phyloP scores from a whole-genome alignment of 1,140 invertebrate species.

The Thaumetopoea pityocampa region DNA sequence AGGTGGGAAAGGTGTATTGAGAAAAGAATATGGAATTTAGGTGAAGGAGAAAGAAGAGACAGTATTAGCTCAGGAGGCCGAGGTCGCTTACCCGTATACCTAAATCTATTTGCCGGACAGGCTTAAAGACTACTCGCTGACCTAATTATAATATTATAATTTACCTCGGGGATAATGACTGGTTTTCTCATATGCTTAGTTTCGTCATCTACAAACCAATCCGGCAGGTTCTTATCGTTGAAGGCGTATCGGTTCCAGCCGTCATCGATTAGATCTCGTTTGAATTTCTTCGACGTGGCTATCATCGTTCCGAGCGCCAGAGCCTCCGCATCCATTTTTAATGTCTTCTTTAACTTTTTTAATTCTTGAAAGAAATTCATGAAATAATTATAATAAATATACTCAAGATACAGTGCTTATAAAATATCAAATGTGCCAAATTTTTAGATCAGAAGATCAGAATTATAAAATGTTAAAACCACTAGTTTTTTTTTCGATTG shows the following conservation, averaged over 20 bases:
- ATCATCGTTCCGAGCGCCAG: slow-evolving; percentile 92
- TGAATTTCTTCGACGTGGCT: slow-evolving; percentile 89
- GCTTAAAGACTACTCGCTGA: no score
- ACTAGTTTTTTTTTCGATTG: no score
- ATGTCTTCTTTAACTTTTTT: slow-evolving; percentile 77
- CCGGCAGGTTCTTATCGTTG: slow-evolving; percentile 93
- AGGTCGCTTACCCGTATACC: no score
- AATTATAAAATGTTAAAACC: no score
- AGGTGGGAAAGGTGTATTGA: no score
- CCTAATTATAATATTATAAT: neutral
- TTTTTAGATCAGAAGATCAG: no score
- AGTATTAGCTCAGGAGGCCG: no score
- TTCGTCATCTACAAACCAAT: slow-evolving; percentile 98
- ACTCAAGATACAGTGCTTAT: no score
- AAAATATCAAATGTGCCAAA: no score
- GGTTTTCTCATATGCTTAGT: slow-evolving; percentile 90
- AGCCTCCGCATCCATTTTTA: slow-evolving; percentile 90
- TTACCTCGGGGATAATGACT: slow-evolving; percentile 86
- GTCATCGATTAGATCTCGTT: slow-evolving; percentile 89
- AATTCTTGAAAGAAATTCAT: slow-evolving; percentile 40
- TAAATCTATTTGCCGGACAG: no score
- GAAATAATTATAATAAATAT: neutral
- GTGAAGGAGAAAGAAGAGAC: no score
- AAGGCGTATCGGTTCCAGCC: slow-evolving; percentile 94
- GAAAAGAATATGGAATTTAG: no score